A percentile compares a stretch with the other conserved stretches of the same genome.
phyloP scores from a whole-genome alignment of 2,113 vertebrate species.

The Rutilus rutilus region DNA sequence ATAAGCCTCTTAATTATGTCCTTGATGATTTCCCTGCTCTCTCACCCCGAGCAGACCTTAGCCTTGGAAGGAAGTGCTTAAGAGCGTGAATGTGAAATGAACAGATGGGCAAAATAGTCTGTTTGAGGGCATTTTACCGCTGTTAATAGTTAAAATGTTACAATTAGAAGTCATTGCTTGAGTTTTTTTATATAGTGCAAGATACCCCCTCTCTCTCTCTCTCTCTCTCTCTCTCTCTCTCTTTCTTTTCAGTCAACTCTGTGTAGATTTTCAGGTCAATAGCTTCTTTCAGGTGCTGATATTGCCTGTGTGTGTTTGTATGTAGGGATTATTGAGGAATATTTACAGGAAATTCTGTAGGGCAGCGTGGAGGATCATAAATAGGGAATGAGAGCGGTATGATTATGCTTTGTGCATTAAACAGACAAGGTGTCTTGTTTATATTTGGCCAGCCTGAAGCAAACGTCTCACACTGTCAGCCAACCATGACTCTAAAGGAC shows the following conservation, averaged over 20 bases:
- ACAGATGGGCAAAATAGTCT: conserved; percentile 29
- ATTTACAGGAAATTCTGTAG: neutral
- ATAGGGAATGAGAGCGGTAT: conserved; percentile 58
- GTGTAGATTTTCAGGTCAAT: neutral
- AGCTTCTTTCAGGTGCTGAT: neutral
- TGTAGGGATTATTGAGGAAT: neutral
- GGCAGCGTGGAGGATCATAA: conserved; percentile 49
- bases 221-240: neutral
- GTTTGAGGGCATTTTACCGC: conserved; percentile 47
- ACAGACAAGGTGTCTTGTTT: conserved; percentile 65
- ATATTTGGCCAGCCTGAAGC: conserved; percentile 48
- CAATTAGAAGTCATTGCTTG: conserved; percentile 70
- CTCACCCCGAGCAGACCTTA: conserved; percentile 71
- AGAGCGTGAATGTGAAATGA: conserved; percentile 44
- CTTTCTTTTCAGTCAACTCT: neutral
- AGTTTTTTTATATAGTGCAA: conserved; percentile 57
- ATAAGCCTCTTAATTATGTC: conserved; percentile 82
- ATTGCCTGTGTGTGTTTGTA: neutral
- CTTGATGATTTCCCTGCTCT: conserved; percentile 75
- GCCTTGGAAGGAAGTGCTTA: conserved; percentile 69
- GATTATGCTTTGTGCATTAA: conserved; percentile 53
- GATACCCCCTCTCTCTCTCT: neutral
- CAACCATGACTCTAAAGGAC: conserved; percentile 2
- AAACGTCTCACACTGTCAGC: conserved; percentile 10
- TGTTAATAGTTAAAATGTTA: conserved; percentile 65